Evolutionary conservation across 2,888 invertebrate genomes (phyloP).

Genomic region (Drosophila stalkeri): DNA sequence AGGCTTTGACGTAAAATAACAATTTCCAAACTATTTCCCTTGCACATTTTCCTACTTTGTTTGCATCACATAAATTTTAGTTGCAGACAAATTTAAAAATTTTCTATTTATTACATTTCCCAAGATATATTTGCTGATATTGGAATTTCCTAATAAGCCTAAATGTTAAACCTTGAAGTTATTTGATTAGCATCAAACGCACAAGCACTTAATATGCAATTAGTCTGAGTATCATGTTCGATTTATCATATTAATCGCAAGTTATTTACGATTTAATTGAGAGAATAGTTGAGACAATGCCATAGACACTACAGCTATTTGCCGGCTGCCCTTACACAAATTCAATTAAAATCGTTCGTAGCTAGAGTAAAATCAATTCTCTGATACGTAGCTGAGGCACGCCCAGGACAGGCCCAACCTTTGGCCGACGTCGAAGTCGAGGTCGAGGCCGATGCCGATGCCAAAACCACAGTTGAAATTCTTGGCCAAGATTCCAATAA

Average conservation of each 20-base stretch:
- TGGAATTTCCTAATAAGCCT: neutral
- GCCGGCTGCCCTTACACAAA: constrained; percentile 47
- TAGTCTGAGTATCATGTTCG: neutral
- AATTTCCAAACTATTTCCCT: neutral
- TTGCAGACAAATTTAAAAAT: neutral
- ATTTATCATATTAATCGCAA: neutral
- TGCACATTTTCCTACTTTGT: neutral
- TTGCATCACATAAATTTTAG: neutral
- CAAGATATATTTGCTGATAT: neutral
- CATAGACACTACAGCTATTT: constrained; percentile 19
- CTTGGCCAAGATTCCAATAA: constrained; percentile 55
- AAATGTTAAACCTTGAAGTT: neutral
- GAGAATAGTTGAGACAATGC: neutral
- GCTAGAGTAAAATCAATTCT: constrained; percentile 44
- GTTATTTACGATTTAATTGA: constrained; percentile 6
- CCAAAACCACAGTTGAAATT: constrained; percentile 44
- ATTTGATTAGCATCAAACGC: neutral
- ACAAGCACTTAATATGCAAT: neutral
- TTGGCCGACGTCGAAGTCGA: constrained; percentile 4
- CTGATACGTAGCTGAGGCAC: constrained; percentile 37
- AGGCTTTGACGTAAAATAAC: neutral
- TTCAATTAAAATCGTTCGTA: constrained; percentile 65
- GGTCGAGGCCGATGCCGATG: neutral
- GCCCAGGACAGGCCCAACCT: constrained; percentile 8
- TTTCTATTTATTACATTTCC: neutral